Base-by-base conservation (phyloP, 2,888 invertebrate genomes). In the Idaea straminata region DNA sequence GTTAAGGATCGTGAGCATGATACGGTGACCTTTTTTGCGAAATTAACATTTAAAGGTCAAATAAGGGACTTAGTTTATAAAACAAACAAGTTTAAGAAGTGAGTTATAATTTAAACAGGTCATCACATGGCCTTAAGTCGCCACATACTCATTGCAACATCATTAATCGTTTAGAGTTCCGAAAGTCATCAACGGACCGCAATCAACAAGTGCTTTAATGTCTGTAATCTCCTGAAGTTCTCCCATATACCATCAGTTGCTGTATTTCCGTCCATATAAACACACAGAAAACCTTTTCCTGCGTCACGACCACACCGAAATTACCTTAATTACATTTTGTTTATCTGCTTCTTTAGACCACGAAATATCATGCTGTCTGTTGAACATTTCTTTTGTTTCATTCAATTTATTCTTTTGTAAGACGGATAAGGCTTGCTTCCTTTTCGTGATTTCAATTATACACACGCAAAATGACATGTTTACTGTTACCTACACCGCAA, bases 131-230 rank as follows among this genome's bases (percentile, higher is more conserved):
- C 47, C 47, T 47, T 10, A 47, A 47, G 47, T 47, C 47, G 5
- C 10, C 0, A 13, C 13, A 47, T 47, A 47, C 47, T 47, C 10
- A 47, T 47, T 47, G 47, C 47, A 47, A 47, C 47, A 47, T 47
- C 47, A 47, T 74, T 85, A 87, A 87, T 85, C 77, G 82, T 81
- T 80, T 73, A 69, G 70, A 83, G 84, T 83, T 84, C 83, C 84
- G 79, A 84, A 83, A 85, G 78, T 82, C 84, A 85, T 86, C 85
- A 83, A 73, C 77, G 75, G 77, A 77, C 77, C 75, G 74, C 81
- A 80, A 85, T 84, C 84, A 87, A 85, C 86, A 82, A 83, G 83
- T 84, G 79, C 79, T 83, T 78, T 87, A 85, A 87, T 86, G 80
- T 77, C 74, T 71, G 81, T 84, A 86, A 88, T 89, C 85, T 83